Percentiles rank a stretch among this genome's conserved stretches.
These are phyloP conservation scores for Agonopterix subpropinquella DNA, from an alignment of 2,888 invertebrate species.

Conservation along the genomic window DNA sequence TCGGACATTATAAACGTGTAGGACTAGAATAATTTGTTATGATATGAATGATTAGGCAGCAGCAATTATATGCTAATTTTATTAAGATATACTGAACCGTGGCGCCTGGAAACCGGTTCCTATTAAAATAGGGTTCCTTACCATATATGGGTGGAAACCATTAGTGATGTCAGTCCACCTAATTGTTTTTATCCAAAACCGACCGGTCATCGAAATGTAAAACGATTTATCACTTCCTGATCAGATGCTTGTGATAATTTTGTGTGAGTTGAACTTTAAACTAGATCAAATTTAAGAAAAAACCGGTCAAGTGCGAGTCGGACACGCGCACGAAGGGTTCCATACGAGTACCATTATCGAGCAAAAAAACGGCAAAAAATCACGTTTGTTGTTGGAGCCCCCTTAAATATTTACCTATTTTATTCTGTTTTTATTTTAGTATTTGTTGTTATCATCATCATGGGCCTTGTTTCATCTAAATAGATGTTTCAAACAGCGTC, in stretches of 20 bases:
- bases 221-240: slow-evolving; percentile 34
- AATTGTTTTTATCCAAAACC: slow-evolving; percentile 44
- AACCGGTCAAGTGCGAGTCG: too few species aligned
- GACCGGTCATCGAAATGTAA: slow-evolving; percentile 25
- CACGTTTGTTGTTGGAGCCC: too few species aligned
- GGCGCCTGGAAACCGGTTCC: slow-evolving; percentile 35
- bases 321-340: too few species aligned
- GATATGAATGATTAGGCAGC: slow-evolving; percentile 9
- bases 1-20: slow-evolving; percentile 10
- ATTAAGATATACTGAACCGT: slow-evolving; percentile 39
- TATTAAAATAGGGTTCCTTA: slow-evolving; percentile 20
- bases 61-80: slow-evolving; percentile 47
- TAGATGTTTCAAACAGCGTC: too few species aligned
- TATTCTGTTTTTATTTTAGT: too few species aligned
- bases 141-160: slow-evolving; percentile 31
- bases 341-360: too few species aligned
- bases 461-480: too few species aligned
- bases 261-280: not conserved
- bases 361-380: too few species aligned
- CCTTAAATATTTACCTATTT: too few species aligned
- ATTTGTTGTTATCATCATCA: too few species aligned
- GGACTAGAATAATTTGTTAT: slow-evolving; percentile 18
- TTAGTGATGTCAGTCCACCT: slow-evolving; percentile 27
- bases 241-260: slow-evolving; percentile 15
- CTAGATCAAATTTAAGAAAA: too few species aligned